Conservation (phyloP, 2,888 invertebrate species). For the Lithosia quadra region DNA sequence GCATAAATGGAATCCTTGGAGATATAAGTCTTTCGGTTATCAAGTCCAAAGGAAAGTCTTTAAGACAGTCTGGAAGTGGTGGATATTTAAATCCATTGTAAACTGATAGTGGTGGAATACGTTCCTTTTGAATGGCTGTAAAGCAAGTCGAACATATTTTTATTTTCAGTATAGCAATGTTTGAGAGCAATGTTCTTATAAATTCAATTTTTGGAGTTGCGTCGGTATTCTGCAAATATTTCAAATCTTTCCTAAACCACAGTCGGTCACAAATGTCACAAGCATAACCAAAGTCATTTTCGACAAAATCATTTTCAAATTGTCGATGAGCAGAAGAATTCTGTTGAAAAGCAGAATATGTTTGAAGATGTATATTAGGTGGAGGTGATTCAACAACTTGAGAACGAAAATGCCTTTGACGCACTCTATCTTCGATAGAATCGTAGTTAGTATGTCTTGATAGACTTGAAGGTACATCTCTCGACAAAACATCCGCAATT, state of each 20-base stretch:
- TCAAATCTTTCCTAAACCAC: constrained; percentile 44
- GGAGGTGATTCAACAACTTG: constrained; percentile 16
- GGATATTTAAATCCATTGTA: constrained; percentile 56
- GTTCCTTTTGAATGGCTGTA: constrained; percentile 30
- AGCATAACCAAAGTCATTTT: constrained; percentile 39
- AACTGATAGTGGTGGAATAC: constrained; percentile 35
- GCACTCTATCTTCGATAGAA: not conserved
- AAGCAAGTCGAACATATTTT: constrained; percentile 41
- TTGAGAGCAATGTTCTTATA: constrained; percentile 33
- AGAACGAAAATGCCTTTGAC: constrained; percentile 18
- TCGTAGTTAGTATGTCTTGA: constrained; percentile 5
- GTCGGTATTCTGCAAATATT: constrained; percentile 21
- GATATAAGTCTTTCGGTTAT: constrained; percentile 48
- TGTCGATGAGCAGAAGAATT: constrained; percentile 27
- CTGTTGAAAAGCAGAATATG: not conserved
- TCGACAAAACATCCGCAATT: not conserved
- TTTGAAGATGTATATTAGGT: constrained; percentile 16
- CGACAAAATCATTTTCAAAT: constrained; percentile 25
- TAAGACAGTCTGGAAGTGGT: constrained; percentile 36
- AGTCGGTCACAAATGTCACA: constrained; percentile 45
- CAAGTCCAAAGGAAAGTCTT: constrained; percentile 10
- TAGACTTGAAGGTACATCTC: not conserved
- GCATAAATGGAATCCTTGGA: constrained; percentile 54
- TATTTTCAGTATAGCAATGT: constrained; percentile 24
- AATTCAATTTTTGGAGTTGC: constrained; percentile 27